Percentiles rank a stretch among this genome's conserved stretches.
Conservation (phyloP, 2,797 vertebrate genomes). For the Acanthiza pusilla region DNA sequence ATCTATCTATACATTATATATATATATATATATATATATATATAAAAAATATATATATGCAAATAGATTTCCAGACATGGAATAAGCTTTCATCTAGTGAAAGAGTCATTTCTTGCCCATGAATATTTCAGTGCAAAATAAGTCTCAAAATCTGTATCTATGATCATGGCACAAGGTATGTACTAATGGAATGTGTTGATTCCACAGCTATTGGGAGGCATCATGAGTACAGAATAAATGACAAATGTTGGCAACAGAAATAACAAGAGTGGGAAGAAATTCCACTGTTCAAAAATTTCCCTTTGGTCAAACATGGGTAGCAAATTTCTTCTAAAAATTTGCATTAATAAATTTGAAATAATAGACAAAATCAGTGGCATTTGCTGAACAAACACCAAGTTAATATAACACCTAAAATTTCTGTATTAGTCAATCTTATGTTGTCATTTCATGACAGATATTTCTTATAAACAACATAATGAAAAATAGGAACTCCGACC, state of each 20-base stretch:
- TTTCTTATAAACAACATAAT: neutral
- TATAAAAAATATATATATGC: neutral
- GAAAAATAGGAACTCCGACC: neutral
- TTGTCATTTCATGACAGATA: neutral
- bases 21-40: too few relatives aligned
- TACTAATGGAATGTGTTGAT: neutral
- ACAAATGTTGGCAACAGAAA: neutral
- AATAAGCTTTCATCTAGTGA: neutral
- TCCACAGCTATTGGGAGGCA: neutral
- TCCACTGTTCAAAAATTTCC: neutral
- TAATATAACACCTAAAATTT: neutral
- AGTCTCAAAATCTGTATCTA: neutral
- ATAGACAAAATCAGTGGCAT: neutral
- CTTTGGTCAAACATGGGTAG: neutral
- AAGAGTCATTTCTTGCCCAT: neutral
- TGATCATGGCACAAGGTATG: neutral
- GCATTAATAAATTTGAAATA: neutral
- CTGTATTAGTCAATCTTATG: neutral
- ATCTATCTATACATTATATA: too few relatives aligned
- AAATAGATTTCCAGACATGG: neutral
- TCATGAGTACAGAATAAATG: neutral
- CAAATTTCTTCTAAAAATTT: neutral
- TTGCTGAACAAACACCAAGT: neutral
- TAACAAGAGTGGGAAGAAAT: neutral
- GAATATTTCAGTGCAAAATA: neutral